Base-by-base conservation (phyloP, 2,888 invertebrate genomes). In the Nemoura dubitans region DNA sequence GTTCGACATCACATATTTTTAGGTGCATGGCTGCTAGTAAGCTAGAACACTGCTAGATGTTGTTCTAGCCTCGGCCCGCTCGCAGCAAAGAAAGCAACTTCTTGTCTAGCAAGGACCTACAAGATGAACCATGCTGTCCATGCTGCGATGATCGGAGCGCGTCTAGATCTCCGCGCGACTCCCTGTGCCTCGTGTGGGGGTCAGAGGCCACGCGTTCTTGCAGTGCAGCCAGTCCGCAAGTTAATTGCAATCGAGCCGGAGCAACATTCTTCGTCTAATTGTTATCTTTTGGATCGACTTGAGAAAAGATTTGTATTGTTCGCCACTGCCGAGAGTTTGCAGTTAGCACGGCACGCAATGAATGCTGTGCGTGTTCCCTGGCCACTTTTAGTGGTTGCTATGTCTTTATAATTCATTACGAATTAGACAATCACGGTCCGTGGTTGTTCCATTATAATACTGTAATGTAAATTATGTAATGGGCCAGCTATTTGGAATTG, bases 271-370 rank as follows among this genome's bases (percentile, higher is more conserved):
- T 59, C 59, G 14, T 59, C 59, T 59, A 59, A 59, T 59, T 59
- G 59, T 59, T 59, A 59, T 59, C 59, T 59, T 59, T 59, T 59
- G 59, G 21, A 59, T 59, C 59, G 59, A 59, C 59, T 59, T 59
- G 59, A 59, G 59, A 59, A 59, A 59, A 59, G 59, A 7, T 59
- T 59, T 59, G 59, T 59, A 59, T 59, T 59, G 59, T 59, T 59
- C 59, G 59, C 10, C 36, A 6, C 21, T 59, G 14, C 36, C 59
- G 59, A 59, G 59, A 59, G 16, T 59, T 59, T 59, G 59, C 59
- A 59, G 59, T 21, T 59, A 7, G 59, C 59, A 59, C 14, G 10
- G 59, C 59, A 59, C 36, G 36, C 36, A 36, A 36, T 36, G 36
- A 36, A 36, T 36, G 36, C 36, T 10, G 36, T 59, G 59, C 59